These are phyloP conservation scores for Lichenostomus cassidix DNA, from an alignment of 2,113 vertebrate genomes.

Conservation along the genomic window DNA sequence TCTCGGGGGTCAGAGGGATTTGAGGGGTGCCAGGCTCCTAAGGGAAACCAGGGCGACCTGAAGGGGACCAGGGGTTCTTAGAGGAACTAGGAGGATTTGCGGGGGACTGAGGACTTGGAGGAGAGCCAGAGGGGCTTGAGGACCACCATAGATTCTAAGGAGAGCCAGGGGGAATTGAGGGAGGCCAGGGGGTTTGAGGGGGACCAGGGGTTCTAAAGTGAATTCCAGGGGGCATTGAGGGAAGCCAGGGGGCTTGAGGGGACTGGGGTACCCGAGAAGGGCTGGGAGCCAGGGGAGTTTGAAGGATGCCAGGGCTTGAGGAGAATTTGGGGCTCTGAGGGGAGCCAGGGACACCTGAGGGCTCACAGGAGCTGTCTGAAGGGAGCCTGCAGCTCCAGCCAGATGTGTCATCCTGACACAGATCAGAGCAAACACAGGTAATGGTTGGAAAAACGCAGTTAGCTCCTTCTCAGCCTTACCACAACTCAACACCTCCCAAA, in stretches of 20 bases:
- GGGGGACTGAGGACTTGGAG: too few species aligned
- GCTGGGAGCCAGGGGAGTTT: not conserved
- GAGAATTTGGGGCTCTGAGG: rapidly evolving
- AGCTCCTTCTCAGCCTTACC: not conserved
- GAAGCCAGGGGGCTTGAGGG: not conserved
- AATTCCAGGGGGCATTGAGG: too few species aligned
- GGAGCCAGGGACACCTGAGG: not conserved
- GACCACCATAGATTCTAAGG: too few species aligned
- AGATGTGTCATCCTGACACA: not conserved
- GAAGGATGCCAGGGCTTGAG: not conserved
- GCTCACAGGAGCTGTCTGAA: not conserved
- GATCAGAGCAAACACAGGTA: not conserved
- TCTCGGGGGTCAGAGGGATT: too few species aligned
- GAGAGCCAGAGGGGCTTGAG: too few species aligned
- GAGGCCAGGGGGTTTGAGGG: too few species aligned
- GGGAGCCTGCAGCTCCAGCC: not conserved
- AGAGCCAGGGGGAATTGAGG: not conserved
- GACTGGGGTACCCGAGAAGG: not conserved
- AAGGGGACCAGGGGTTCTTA: too few species aligned
- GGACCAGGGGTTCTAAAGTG: too few species aligned
- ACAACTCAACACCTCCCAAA: not conserved
- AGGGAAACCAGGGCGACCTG: too few species aligned
- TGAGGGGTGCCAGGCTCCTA: too few species aligned
- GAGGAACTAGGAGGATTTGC: not conserved
- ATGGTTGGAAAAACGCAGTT: not conserved